These are phyloP conservation scores for Celastrina argiolus DNA, from an alignment of 2,888 invertebrate species.

Conservation along the genomic window DNA sequence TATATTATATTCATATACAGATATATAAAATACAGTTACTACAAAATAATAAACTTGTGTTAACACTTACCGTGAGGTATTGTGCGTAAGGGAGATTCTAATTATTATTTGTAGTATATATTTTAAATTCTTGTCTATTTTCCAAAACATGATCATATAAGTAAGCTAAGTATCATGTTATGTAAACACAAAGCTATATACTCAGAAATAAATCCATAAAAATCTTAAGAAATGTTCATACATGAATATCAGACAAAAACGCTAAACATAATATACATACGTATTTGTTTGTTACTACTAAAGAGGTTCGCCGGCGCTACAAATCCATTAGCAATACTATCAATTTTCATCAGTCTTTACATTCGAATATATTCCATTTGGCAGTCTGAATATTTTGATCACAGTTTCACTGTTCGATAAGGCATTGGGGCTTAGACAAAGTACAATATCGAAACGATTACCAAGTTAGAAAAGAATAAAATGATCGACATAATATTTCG, in stretches of 20 bases:
- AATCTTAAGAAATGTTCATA: no score
- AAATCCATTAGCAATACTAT: constrained; percentile 35
- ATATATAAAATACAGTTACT: background rate
- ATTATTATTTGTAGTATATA: background rate
- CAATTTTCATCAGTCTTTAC: constrained; percentile 38
- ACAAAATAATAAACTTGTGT: background rate
- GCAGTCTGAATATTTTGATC: constrained; percentile 40
- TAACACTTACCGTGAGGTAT: background rate
- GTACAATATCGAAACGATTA: background rate
- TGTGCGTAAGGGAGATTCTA: background rate
- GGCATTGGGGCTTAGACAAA: constrained; percentile 33
- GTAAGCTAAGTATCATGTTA: no score
- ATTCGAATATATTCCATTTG: constrained; percentile 26
- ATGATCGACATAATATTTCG: no score
- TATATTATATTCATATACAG: background rate
- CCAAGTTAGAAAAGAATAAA: background rate
- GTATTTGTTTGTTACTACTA: no score
- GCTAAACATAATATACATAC: background rate
- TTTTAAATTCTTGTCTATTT: background rate
- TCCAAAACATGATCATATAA: no score
- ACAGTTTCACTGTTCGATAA: constrained; percentile 45
- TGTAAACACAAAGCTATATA: no score
- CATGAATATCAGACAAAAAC: no score
- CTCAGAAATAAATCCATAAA: no score
- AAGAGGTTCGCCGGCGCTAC: background rate